These are phyloP conservation scores for Platyrinchus mystaceus DNA, from an alignment of 2,797 vertebrate genomes.

Conservation along the genomic window DNA sequence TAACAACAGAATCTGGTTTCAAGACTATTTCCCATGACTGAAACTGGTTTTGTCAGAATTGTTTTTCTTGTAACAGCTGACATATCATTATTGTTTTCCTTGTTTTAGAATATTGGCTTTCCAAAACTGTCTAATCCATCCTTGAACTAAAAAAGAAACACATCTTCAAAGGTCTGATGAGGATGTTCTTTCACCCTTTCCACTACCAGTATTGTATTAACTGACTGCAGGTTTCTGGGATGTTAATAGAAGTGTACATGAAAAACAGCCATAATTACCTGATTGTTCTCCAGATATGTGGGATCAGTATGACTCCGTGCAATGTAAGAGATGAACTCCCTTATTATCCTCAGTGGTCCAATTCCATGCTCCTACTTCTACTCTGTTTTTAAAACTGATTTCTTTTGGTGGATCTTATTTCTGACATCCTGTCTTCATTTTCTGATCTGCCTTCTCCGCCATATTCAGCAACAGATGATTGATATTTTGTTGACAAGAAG, in stretches of 20 bases:
- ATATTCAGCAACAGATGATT: neutral
- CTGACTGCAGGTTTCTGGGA: neutral
- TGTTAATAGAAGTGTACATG: neutral
- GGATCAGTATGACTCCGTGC: neutral
- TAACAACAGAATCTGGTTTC: constrained; percentile 34
- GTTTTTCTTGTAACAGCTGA: constrained; percentile 50
- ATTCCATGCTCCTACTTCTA: neutral
- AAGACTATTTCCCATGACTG: constrained; percentile 37
- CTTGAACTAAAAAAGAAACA: constrained; percentile 1
- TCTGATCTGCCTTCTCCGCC: neutral
- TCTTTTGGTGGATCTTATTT: neutral
- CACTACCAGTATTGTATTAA: neutral
- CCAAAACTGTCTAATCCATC: neutral
- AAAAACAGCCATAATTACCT: neutral
- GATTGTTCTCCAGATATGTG: neutral
- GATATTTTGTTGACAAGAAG: neutral
- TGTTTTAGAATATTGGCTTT: constrained; percentile 18
- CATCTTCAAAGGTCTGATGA: neutral
- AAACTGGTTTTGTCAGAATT: neutral
- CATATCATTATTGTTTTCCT: constrained; percentile 33
- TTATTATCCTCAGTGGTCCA: neutral
- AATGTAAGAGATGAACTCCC: neutral
- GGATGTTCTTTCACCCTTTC: neutral
- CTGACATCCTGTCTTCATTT: neutral
- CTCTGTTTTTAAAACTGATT: neutral